Percentiles rank a stretch among this genome's conserved stretches.
Conservation (phyloP, 2,113 vertebrate species). For the Bos taurus region ARS-UCD2.0 NC_037334.1:30867501-30868000, state of each 20-base stretch:
- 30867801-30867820: too few relatives aligned
- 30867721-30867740: not conserved
- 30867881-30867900: too few relatives aligned
- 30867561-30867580: not conserved
- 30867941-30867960: too few relatives aligned
- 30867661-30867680: not conserved
- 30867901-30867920: too few relatives aligned
- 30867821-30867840: too few relatives aligned
- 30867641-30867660: not conserved
- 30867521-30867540: not conserved
- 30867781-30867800: too few relatives aligned
- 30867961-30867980: too few relatives aligned
- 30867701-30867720: not conserved
- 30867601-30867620: not conserved
- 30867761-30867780: too few relatives aligned
- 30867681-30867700: not conserved
- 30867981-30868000: too few relatives aligned
- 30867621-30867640: not conserved
- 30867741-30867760: not conserved
- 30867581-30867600: not conserved
- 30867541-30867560: not conserved
- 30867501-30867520: not conserved
- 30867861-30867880: too few relatives aligned
- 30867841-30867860: too few relatives aligned
- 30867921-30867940: too few relatives aligned